Conservation (phyloP, 2,113 vertebrate genomes). For the Cyanistes caeruleus region DNA sequence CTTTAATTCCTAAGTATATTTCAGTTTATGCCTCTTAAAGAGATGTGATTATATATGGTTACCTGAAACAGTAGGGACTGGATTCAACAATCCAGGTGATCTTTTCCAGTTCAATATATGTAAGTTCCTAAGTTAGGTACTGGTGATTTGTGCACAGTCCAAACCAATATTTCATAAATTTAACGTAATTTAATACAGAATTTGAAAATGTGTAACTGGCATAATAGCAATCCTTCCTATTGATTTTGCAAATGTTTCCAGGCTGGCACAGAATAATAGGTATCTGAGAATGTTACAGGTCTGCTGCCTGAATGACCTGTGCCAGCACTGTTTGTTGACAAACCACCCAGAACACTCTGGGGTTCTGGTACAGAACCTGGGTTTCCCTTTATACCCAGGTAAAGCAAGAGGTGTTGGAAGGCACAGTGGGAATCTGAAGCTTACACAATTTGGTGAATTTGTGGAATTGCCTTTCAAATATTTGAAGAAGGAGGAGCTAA, state of each 20-base stretch:
- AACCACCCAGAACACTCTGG: not conserved
- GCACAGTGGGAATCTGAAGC: not conserved
- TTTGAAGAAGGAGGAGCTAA: not conserved
- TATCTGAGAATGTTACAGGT: not conserved
- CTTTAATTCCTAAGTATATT: not conserved
- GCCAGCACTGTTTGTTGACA: not conserved
- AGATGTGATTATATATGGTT: not conserved
- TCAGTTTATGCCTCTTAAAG: not conserved
- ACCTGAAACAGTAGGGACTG: not conserved
- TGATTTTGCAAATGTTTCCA: not conserved
- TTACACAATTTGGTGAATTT: not conserved
- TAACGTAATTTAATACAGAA: not conserved
- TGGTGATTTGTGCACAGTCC: not conserved
- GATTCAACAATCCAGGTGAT: not conserved
- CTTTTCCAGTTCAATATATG: not conserved
- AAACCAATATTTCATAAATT: not conserved
- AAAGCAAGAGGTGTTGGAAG: not conserved
- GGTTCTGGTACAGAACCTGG: not conserved
- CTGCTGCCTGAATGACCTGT: not conserved
- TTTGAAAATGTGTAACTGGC: not conserved
- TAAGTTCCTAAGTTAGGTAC: not conserved
- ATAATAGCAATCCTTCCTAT: not conserved
- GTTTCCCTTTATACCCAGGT: not conserved
- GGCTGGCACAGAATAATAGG: not conserved
- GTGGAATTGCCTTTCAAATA: not conserved